Evolutionary conservation across 2,113 vertebrate genomes (phyloP), one percentile per base, ranked within the genome.

Genomic region (Caranx melampygus): DNA sequence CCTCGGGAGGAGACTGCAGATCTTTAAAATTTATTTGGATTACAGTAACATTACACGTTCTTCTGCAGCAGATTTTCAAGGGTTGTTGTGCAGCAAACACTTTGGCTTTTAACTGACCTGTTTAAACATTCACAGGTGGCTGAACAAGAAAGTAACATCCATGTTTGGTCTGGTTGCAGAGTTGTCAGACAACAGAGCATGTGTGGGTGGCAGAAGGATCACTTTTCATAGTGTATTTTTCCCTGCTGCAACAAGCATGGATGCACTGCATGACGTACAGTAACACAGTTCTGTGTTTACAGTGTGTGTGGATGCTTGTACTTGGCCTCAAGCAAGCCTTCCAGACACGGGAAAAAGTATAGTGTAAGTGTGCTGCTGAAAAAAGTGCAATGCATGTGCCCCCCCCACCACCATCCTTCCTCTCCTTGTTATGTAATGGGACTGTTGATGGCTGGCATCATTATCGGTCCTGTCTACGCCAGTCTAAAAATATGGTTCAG

Each of bases 401-500:
- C 67, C 6, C n/a, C 62, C 47, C 14, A 10, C 26, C 21, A 8
- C n/a, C 62, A 3, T 16, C 59, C 54, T 11, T 6, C 12, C 12
- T 3, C 26, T 74, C 52, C 16, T 12, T 85, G 74, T 91, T 89
- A 91, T 69, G 82, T 92, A 89, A 91, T 81, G 35, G 77, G 74
- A 79, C 69, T 79, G 86, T 90, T 82, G 87, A 81, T 81, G 82
- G 73, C 85, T 89, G 83, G 79, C 88, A 89, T 88, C 87, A 84
- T 88, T 88, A 86, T 75, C 47, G 12, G 67, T 34, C 81, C 87
- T 86, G 74, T 82, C 83, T 84, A 34, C 83, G 83, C 72, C 80
- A 54, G 76, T 84, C 88, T 92, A 87, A 92, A 92, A 92, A 89
- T 91, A 92, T 10, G 47, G 60, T 79, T 79, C 57, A 79, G 76